phyloP scores from a whole-genome alignment of 2,888 invertebrate species.

The Lymantria monacha region DNA sequence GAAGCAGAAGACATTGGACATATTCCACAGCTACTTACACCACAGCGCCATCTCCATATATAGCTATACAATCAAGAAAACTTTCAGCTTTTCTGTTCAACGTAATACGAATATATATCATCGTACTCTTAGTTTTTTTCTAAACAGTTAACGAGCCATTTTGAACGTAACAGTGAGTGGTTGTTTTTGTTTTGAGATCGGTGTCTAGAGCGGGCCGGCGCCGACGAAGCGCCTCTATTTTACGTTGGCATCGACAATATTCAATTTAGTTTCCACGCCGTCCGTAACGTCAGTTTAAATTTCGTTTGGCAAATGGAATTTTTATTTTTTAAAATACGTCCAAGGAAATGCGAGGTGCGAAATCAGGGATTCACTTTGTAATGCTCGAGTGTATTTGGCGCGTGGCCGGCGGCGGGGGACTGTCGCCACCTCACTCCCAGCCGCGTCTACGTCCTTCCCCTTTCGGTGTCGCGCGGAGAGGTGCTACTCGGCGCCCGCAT shows the following conservation, averaged over 20 bases:
- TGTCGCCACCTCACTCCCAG: background rate
- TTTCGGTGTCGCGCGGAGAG: conserved; percentile 12
- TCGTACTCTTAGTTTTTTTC: too few relatives aligned
- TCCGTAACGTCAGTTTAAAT: conserved; percentile 49
- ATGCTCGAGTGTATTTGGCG: conserved; percentile 43
- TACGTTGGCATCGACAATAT: conserved; percentile 36
- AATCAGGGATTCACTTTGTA: conserved; percentile 58
- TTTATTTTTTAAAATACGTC: conserved; percentile 46
- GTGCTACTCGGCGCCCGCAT: background rate
- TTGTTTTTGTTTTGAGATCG: too few relatives aligned
- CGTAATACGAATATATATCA: too few relatives aligned
- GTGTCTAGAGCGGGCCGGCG: too few relatives aligned
- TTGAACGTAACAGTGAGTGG: too few relatives aligned
- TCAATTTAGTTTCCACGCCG: conserved; percentile 42
- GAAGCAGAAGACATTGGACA: too few relatives aligned
- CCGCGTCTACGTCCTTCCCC: background rate
- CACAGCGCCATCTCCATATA: too few relatives aligned
- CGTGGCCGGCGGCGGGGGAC: conserved; percentile 21
- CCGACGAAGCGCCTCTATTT: conserved; percentile 19
- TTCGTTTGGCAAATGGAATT: conserved; percentile 46
- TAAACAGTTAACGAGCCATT: too few relatives aligned
- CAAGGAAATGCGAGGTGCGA: conserved; percentile 52
- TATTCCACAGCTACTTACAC: too few relatives aligned
- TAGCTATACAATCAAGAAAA: too few relatives aligned
- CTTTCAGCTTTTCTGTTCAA: too few relatives aligned